A percentile compares a stretch with the other conserved stretches of the same genome.
These are phyloP conservation scores for Hesperophylax magnus DNA, from an alignment of 1,140 invertebrate genomes.

Conservation along the genomic window DNA sequence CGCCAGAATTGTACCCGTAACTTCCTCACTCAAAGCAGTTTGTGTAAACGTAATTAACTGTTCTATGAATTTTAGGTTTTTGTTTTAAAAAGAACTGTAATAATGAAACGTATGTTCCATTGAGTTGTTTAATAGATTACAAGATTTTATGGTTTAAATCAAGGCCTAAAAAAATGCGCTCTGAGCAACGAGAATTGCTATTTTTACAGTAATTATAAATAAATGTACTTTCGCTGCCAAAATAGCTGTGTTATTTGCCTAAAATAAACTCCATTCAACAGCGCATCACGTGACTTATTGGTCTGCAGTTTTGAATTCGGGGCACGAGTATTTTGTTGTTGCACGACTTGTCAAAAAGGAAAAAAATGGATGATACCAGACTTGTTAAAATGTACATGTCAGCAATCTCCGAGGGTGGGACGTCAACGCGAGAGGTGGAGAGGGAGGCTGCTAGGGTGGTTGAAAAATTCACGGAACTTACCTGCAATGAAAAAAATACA, in stretches of 20 bases:
- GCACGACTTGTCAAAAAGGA: constrained; percentile 6
- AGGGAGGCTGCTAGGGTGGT: neutral
- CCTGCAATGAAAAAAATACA: constrained; percentile 42
- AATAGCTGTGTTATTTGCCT: neutral
- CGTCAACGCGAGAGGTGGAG: neutral
- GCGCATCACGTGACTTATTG: neutral
- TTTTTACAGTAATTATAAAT: too few species aligned
- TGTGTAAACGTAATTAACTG: too few species aligned
- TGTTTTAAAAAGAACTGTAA: too few species aligned
- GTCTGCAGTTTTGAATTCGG: neutral
- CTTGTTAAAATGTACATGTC: constrained; percentile 42
- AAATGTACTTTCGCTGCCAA: too few species aligned
- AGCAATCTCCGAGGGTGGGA: neutral
- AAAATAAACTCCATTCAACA: neutral
- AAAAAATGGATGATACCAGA: constrained; percentile 24
- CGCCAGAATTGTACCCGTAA: too few species aligned
- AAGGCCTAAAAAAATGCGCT: too few species aligned
- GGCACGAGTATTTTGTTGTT: neutral
- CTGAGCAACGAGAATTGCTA: too few species aligned
- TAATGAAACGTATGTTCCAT: too few species aligned
- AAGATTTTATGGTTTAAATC: too few species aligned
- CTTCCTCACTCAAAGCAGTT: too few species aligned
- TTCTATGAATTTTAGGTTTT: too few species aligned
- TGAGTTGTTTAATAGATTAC: too few species aligned
- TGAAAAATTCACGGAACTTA: constrained; percentile 25